Evolutionary conservation across 2,113 vertebrate species (phyloP), one percentile per base, ranked within the genome.

Genomic region (Craseonycteris thonglongyai): DNA sequence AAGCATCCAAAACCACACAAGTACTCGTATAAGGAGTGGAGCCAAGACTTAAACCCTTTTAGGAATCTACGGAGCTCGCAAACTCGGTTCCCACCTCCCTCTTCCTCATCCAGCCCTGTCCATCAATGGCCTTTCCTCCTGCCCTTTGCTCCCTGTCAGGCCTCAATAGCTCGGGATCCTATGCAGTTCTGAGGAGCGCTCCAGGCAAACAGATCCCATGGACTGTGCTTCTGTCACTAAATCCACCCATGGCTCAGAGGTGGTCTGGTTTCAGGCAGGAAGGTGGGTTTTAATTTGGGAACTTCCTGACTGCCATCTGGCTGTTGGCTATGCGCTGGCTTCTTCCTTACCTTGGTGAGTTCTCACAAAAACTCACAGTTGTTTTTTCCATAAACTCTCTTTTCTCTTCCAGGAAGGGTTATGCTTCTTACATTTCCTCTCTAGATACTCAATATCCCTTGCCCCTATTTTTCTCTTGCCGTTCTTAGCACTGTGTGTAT

Each of bases 381-480:
- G 24, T 59, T 87, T 85, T 54, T 63, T 30, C 26, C 1, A 33
- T 16, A 35, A 66, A 19, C 14, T 88, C 80, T 59, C 54, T 69
- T 94, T 88, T 66, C 82, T 82, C 68, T 87, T 69, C 71, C 66
- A 35, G 47, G 28, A 85, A 88, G 87, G 38, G 6, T 47, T 38
- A 7, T 30, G 14, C 51, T 93, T 95, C 80, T 80, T 71, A 24
- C 33, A 71, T 90, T 69, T 80, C 56, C 68, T 76, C 69, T 90
- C 78, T 59, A 26, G 38, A 16, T 54, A 45, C 58, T 68, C 78
- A 72, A 19, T 74, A 51, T 75, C 58, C 76, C 58, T 76, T 16
- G 42, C 35, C 54, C 75, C 30, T 14, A 54, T 56, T 91, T 93
- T 86, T 45, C 63, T 89, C 49, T 83, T 58, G 47, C 61, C 8